These are phyloP conservation scores for Chorisops tibialis DNA, from an alignment of 2,888 invertebrate species.

Conservation along the genomic window DNA sequence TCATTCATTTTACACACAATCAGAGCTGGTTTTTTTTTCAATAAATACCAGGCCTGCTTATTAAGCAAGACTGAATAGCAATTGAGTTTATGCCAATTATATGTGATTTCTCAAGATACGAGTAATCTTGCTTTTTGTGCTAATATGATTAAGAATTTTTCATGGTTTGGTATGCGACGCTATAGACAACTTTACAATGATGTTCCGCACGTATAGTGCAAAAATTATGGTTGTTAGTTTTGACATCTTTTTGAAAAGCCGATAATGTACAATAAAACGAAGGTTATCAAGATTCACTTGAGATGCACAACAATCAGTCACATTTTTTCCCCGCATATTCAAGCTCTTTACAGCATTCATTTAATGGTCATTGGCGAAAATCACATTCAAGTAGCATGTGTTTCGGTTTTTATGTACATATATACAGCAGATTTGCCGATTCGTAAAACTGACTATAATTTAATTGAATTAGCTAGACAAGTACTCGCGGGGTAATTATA, in stretches of 20 bases:
- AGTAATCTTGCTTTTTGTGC: constrained; percentile 5
- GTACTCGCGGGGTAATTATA: no score
- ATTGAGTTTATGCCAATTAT: constrained; percentile 14
- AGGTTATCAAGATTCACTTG: constrained; percentile 1
- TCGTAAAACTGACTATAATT: no score
- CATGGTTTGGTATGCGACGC: neutral
- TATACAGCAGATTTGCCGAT: no score
- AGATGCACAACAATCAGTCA: no score
- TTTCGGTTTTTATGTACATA: no score
- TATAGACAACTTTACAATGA: neutral
- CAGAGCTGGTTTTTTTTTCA: neutral
- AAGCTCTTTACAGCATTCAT: no score
- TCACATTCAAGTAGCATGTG: no score
- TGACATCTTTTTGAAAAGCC: constrained; percentile 5
- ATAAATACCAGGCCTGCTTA: neutral
- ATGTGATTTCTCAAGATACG: constrained; percentile 8
- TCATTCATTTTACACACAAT: constrained; percentile 9
- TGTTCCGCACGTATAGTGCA: neutral
- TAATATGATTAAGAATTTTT: constrained; percentile 5
- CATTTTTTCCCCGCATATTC: no score
- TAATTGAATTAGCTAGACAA: no score
- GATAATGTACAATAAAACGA: neutral
- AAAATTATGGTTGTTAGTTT: neutral
- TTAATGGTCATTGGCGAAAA: no score
- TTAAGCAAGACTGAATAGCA: neutral